phyloP scores from a whole-genome alignment of 2,888 invertebrate genomes.

The Hedya salicella region DNA sequence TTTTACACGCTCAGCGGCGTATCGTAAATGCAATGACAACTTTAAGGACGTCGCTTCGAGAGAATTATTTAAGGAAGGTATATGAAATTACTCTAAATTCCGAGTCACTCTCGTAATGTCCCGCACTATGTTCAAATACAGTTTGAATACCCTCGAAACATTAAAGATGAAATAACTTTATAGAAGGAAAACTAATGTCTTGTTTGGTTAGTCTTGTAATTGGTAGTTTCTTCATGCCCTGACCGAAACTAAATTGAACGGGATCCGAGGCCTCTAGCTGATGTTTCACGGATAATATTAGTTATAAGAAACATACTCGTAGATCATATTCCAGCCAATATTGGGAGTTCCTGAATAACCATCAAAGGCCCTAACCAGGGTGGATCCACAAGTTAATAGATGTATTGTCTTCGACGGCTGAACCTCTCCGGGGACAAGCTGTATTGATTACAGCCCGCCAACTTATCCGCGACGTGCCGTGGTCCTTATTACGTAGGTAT shows the following conservation, averaged over 20 bases:
- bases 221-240: background rate
- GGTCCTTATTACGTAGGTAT: background rate
- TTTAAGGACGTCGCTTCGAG: constrained; percentile 31
- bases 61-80: constrained; percentile 16
- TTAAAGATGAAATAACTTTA: background rate
- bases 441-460: constrained; percentile 34
- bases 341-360: constrained; percentile 34
- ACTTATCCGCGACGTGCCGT: background rate
- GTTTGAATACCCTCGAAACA: constrained; percentile 7
- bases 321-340: constrained; percentile 16
- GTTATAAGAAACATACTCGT: constrained; percentile 8
- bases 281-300: background rate
- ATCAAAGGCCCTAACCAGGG: constrained; percentile 26
- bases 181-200: too few species aligned
- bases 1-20: constrained; percentile 12
- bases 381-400: constrained; percentile 41
- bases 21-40: constrained; percentile 27
- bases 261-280: background rate
- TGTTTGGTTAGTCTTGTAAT: too few species aligned
- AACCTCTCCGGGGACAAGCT: constrained; percentile 31
- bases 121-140: constrained; percentile 3
- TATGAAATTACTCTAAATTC: constrained; percentile 25
- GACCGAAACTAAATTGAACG: constrained; percentile 1
- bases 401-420: constrained; percentile 37
- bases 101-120: background rate